Conservation (phyloP, 2,113 vertebrate genomes). For the Baryphthengus martii region DNA sequence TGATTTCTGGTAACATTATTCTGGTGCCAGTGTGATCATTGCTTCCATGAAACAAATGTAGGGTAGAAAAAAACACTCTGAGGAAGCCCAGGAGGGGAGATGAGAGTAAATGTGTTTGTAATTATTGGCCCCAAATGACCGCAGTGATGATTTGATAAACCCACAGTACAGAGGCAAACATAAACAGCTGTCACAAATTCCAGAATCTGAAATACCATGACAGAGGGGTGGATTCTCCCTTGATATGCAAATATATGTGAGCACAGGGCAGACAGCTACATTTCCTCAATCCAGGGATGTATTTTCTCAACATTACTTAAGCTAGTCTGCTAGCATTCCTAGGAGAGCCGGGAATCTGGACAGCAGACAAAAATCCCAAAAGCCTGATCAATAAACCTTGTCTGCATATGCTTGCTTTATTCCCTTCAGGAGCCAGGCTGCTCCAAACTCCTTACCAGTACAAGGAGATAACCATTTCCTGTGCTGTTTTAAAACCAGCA, state of each 20-base stretch:
- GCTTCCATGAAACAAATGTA: background rate
- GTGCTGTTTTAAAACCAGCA: background rate
- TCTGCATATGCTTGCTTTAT: background rate
- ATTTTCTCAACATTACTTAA: background rate
- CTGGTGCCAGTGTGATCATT: background rate
- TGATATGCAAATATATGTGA: background rate
- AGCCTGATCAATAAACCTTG: background rate
- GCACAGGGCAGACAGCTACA: background rate
- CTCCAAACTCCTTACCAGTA: background rate
- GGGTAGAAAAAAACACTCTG: background rate
- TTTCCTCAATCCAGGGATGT: background rate
- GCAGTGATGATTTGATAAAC: background rate
- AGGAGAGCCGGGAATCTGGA: background rate
- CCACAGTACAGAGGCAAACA: background rate
- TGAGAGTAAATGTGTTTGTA: background rate
- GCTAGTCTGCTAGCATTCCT: background rate
- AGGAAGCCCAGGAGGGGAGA: background rate
- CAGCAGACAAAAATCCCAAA: background rate
- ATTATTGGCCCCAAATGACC: background rate
- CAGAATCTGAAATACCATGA: background rate
- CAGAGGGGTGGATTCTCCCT: background rate
- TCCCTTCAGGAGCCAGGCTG: background rate
- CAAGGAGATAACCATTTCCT: background rate
- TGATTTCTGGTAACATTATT: background rate
- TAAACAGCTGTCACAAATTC: background rate